Percentiles rank a stretch among this genome's conserved stretches.
Evolutionary conservation across 2,888 invertebrate species (phyloP).

Genomic region (Drosophila cyrtoloma): DNA sequence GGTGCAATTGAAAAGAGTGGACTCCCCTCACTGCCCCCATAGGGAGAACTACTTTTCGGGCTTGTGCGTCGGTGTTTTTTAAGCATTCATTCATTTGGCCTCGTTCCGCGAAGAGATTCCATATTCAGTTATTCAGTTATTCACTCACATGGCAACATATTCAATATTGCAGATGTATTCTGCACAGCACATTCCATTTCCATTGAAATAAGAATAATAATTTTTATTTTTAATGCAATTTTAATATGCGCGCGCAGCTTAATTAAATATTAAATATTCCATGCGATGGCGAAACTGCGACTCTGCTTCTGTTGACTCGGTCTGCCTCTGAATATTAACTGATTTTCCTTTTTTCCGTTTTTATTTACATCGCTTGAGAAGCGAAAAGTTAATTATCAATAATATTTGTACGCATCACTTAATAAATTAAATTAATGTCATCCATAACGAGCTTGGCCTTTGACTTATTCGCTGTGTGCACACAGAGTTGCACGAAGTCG

Average conservation of each 20-base stretch:
- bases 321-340: neutral
- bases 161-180: slow-evolving; percentile 51
- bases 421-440: slow-evolving; percentile 55
- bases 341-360: neutral
- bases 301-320: slow-evolving; percentile 2
- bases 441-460: slow-evolving; percentile 20
- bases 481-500: neutral
- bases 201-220: slow-evolving; percentile 24
- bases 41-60: slow-evolving; percentile 68
- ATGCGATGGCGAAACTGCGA: slow-evolving; percentile 24
- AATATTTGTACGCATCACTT: slow-evolving; percentile 48
- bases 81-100: slow-evolving; percentile 55
- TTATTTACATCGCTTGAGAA: slow-evolving; percentile 10
- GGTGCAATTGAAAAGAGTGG: slow-evolving; percentile 47
- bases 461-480: slow-evolving; percentile 9
- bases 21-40: neutral
- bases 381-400: slow-evolving; percentile 63
- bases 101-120: slow-evolving; percentile 31
- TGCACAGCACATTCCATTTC: slow-evolving; percentile 1
- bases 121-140: slow-evolving; percentile 50
- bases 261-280: slow-evolving; percentile 72
- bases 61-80: slow-evolving; percentile 46
- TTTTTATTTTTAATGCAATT: slow-evolving; percentile 75
- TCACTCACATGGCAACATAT: slow-evolving; percentile 35
- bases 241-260: slow-evolving; percentile 78